Base-by-base conservation (phyloP, 2,113 vertebrate species). In the Chamaea fasciata region DNA sequence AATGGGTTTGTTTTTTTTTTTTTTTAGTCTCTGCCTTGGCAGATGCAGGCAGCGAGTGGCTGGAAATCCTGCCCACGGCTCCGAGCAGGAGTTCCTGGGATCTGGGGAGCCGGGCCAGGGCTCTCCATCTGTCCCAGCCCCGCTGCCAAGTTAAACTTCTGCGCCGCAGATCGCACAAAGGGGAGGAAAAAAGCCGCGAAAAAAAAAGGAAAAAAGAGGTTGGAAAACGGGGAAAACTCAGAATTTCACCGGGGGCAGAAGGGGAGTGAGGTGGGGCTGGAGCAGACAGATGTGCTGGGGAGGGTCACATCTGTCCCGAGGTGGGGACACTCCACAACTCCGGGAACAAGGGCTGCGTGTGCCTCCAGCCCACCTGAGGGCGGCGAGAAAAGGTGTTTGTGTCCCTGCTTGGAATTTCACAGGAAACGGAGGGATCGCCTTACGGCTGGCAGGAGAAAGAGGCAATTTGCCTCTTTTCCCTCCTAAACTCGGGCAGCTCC, bases 81-180 rank as follows among this genome's bases (percentile, higher is more conserved):
- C 7, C 6, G 65, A 89, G 91, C 73, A 87, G 89, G 52, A 94
- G 94, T 89, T 95, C 89, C 95, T 93, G 89, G 92, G 95, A 92
- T 94, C 83, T 75, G 88, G 31, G 87, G 86, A 94, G 89, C 23
- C 2, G 62, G 24, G 94, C 87, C 93, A 76, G 87, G 53, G 37
- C 31, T 91, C 94, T 96, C 94, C 95, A 89, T 95, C 95, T 97
- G 95, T 50, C 94, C 94, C 89, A 69, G n/a, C 75, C 31, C 71
- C 0, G 1, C 27, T 95, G 94, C 92, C 92, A 95, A 94, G 80
- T 64, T 28, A 27, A 94, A 94, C 89, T 96, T 68, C 83, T 94
- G 91, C 8, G 64, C 92, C 86, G 33, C 91, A 92, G 68, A 81
- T 67, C 78, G 15, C 81, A 92, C 77, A 52, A 64, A 78, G 53